Percentiles rank a stretch among this genome's conserved stretches.
phyloP scores from a whole-genome alignment of 2,888 invertebrate genomes.

The Clunio marinus region DNA sequence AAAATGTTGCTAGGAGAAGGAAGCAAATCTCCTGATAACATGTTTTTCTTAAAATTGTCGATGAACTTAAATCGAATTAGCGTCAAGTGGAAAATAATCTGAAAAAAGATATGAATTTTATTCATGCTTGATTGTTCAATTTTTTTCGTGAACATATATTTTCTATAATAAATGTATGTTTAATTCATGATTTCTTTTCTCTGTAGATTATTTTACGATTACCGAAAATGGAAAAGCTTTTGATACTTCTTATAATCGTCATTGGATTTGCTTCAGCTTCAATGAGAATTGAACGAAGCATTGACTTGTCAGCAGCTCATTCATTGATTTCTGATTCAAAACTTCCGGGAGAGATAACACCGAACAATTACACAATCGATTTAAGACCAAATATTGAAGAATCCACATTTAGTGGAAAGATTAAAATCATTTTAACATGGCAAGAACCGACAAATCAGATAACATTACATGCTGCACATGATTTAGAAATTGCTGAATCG shows the following conservation, averaged over 20 bases:
- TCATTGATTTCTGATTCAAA: slow-evolving; percentile 61
- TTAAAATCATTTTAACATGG: slow-evolving; percentile 67
- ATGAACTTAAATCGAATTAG: no score
- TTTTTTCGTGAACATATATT: no score
- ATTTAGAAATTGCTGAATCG: slow-evolving; percentile 57
- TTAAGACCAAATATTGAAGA: slow-evolving; percentile 64
- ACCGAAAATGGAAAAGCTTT: slow-evolving; percentile 1
- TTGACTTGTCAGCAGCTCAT: slow-evolving; percentile 67
- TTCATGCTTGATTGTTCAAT: no score
- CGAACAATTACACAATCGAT: slow-evolving; percentile 63
- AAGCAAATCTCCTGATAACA: no score
- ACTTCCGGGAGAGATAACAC: slow-evolving; percentile 60
- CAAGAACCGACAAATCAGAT: slow-evolving; percentile 59
- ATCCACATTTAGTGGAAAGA: slow-evolving; percentile 62
- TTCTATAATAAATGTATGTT: no score
- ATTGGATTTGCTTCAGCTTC: not conserved
- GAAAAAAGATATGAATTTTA: no score
- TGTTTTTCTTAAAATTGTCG: no score
- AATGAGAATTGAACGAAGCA: slow-evolving; percentile 51
- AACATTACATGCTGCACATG: slow-evolving; percentile 62
- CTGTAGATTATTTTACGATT: no score
- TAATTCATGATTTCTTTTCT: no score
- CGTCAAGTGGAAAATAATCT: no score
- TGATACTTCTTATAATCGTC: not conserved
- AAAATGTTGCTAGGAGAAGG: no score